phyloP scores from a whole-genome alignment of 1,140 invertebrate genomes.

The Chrysoperla carnea region DNA sequence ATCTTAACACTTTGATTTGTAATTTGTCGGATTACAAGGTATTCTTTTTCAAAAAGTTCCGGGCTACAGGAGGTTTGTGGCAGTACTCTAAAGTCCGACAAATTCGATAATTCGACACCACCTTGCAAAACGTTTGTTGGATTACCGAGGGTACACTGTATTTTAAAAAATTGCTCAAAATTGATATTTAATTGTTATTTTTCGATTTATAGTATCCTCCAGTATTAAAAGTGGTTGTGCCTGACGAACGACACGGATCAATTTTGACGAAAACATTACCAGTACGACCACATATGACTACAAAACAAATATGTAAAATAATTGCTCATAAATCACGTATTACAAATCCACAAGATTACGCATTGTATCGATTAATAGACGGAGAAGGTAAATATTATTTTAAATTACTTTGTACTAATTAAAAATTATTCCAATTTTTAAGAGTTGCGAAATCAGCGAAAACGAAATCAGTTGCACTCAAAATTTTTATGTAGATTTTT shows the following conservation, averaged over 20 bases:
- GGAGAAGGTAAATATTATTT: conserved; percentile 53
- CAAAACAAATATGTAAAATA: conserved; percentile 78
- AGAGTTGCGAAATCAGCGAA: too few species aligned
- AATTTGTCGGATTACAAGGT: too few species aligned
- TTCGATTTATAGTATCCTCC: conserved; percentile 31
- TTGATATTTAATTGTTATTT: conserved; percentile 3
- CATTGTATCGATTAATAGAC: conserved; percentile 76
- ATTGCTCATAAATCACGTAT: conserved; percentile 85
- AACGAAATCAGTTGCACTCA: too few species aligned
- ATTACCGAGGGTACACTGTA: too few species aligned
- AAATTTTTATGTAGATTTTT: too few species aligned
- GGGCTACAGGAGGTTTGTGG: too few species aligned
- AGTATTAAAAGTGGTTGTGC: conserved; percentile 75
- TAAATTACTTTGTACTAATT: not conserved
- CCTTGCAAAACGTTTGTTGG: too few species aligned
- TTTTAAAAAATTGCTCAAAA: too few species aligned
- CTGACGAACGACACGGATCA: conserved; percentile 80
- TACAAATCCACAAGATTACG: conserved; percentile 92
- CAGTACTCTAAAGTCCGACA: too few species aligned
- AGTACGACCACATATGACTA: conserved; percentile 78
- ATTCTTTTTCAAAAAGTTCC: too few species aligned
- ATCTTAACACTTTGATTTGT: too few species aligned
- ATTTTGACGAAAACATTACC: conserved; percentile 81
- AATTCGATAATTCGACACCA: too few species aligned
- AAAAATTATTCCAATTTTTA: conserved; percentile 1